These are phyloP conservation scores for Pandemis cinnamomeana DNA, from an alignment of 2,888 invertebrate genomes.

Conservation along the genomic window DNA sequence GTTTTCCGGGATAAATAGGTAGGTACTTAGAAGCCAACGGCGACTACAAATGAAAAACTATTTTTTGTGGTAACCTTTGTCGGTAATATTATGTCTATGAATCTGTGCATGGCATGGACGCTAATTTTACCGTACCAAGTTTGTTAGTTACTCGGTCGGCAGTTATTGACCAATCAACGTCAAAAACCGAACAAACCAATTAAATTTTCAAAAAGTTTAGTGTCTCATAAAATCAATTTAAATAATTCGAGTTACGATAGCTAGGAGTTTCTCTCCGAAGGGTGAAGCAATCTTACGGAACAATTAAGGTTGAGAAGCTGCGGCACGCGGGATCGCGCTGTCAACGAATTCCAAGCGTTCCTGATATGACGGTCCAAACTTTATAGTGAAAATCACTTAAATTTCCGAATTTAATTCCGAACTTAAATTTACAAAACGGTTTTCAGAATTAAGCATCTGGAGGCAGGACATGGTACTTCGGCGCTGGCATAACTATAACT, in stretches of 20 bases:
- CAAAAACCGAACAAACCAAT: neutral
- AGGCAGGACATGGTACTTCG: neutral
- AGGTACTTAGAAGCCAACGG: no score
- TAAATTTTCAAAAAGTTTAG: neutral
- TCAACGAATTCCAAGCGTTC: slow-evolving; percentile 56
- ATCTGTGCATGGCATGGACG: neutral
- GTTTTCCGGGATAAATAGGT: neutral
- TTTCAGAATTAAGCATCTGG: no score
- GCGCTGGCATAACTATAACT: neutral
- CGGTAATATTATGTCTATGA: neutral
- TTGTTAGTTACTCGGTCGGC: neutral
- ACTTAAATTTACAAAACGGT: neutral
- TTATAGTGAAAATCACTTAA: neutral
- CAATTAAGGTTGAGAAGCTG: slow-evolving; percentile 48
- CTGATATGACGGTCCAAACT: slow-evolving; percentile 47
- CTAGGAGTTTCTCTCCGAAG: slow-evolving; percentile 1
- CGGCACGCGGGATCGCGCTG: slow-evolving; percentile 44
- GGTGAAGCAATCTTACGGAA: slow-evolving; percentile 48
- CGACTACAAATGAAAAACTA: no score
- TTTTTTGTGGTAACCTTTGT: no score
- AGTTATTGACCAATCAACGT: neutral
- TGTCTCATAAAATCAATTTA: neutral
- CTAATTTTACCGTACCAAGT: neutral
- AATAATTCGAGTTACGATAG: neutral
- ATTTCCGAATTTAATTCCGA: slow-evolving; percentile 1